A percentile compares a stretch with the other conserved stretches of the same genome.
Conservation (phyloP, 2,113 vertebrate species). For the Thalassarche chlororhynchos region DNA sequence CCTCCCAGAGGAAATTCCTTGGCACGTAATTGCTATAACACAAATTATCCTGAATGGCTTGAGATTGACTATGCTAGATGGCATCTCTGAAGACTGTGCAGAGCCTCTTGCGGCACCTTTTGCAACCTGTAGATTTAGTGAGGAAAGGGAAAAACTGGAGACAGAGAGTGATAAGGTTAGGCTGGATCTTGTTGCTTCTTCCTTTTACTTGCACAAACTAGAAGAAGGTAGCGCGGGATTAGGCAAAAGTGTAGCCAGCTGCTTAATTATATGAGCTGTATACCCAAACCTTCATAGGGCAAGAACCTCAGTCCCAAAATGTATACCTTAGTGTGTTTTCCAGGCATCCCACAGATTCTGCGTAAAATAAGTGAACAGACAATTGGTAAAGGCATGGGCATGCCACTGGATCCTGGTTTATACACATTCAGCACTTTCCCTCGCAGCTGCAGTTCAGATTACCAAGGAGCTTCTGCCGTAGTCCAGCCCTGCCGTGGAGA, state of each 20-base stretch:
- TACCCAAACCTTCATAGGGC: background rate
- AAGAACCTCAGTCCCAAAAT: background rate
- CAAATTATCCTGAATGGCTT: background rate
- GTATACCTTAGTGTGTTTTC: background rate
- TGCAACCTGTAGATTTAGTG: background rate
- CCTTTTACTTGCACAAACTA: background rate
- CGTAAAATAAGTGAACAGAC: background rate
- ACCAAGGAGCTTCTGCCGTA: background rate
- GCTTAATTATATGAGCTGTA: background rate
- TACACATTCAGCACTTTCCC: background rate
- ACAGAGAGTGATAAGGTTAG: fast-evolving
- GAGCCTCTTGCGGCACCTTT: background rate
- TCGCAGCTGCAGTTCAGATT: background rate
- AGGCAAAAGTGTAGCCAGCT: background rate
- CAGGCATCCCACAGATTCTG: background rate
- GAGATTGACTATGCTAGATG: background rate
- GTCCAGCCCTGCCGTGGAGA: background rate
- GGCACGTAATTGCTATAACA: background rate
- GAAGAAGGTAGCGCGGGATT: background rate
- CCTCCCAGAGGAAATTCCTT: background rate
- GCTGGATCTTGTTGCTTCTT: background rate
- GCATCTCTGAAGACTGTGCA: background rate
- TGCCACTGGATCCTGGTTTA: background rate
- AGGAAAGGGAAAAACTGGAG: background rate
- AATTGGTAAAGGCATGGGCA: background rate